Base-by-base conservation (phyloP, 2,113 vertebrate species). In the Scalopus aquaticus region DNA sequence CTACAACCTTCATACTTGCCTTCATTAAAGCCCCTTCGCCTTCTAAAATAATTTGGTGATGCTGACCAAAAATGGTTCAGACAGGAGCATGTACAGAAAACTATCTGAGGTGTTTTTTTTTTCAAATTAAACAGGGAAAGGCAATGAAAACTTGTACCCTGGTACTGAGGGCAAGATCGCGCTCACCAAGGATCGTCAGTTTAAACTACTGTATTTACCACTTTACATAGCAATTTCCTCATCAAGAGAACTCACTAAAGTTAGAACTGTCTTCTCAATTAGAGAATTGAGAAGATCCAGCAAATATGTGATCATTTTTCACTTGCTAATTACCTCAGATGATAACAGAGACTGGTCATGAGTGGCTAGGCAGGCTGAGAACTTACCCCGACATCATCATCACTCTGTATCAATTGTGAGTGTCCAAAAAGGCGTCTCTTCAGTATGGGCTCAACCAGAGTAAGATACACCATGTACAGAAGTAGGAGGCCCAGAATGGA, bases 381-480 rank as follows among this genome's bases (percentile, higher is more conserved):
- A 99, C 99, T 97, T 98, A 99, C 99, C 99, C 99, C 99, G 5
- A 99, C 98, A 16, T 99, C 99, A 6, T 99, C 99, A 44, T 99
- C 99, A 0, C 98, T 99, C 97, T 99, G 99, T 96, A 99, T 99
- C 64, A 99, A 98, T 96, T 99, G 99, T 1, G 99, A 99, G 97
- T 99, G 99, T 95, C 99, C 99, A 96, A 99, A 99, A 46, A 99
- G 99, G 74, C 99, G 99, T 74, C 99, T 99, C 98, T 99, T 99
- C 97, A 99, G 97, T 3, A 99, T 99, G 69, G 99, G 99, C 95
- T 99, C 99, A 97, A 99, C 97, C 72, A 99, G 97, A 8, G 99
- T 99, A 92, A 99, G 99, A 95, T 99, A 99, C 11, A 99, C 99
- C 99, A 99, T 99, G 98, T 99, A 99, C 32, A 99, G 98, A 69